phyloP scores from a whole-genome alignment of 1,140 invertebrate genomes.

The Drosophila kanapiae region DNA sequence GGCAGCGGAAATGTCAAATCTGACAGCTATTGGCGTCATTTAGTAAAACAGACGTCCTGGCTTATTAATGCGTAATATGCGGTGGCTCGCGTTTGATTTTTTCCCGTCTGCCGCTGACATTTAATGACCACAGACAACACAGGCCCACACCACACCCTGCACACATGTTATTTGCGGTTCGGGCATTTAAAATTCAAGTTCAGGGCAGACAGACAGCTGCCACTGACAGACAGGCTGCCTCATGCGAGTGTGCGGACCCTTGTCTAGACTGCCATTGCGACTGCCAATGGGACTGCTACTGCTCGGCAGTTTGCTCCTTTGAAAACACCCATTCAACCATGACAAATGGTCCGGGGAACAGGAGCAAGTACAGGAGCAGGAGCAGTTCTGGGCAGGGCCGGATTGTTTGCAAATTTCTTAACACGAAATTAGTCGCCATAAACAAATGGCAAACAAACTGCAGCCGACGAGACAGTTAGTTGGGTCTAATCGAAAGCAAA shows the following conservation, averaged over 20 bases:
- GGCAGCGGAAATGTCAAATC: conserved; percentile 29
- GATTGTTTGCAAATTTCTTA: conserved; percentile 79
- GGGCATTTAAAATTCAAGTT: conserved; percentile 78
- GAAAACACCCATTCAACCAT: conserved; percentile 33
- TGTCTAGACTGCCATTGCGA: conserved; percentile 33
- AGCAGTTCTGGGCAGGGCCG: conserved; percentile 21
- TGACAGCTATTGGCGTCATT: conserved; percentile 68
- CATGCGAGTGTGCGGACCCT: conserved; percentile 20
- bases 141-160: conserved; percentile 11
- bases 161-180: conserved; percentile 69
- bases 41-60: conserved; percentile 20
- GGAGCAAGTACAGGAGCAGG: neutral
- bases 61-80: conserved; percentile 60
- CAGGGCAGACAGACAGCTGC: conserved; percentile 53
- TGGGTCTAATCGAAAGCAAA: conserved; percentile 79
- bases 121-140: conserved; percentile 75
- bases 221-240: conserved; percentile 68
- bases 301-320: neutral
- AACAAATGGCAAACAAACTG: conserved; percentile 74
- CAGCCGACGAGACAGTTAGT: conserved; percentile 42
- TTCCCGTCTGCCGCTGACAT: conserved; percentile 65
- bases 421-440: conserved; percentile 81
- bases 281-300: conserved; percentile 2
- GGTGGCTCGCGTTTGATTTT: conserved; percentile 46
- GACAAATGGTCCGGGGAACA: conserved; percentile 28